Conservation (phyloP, 92 coral and sea anemone species). For the Ricordea florida region DNA sequence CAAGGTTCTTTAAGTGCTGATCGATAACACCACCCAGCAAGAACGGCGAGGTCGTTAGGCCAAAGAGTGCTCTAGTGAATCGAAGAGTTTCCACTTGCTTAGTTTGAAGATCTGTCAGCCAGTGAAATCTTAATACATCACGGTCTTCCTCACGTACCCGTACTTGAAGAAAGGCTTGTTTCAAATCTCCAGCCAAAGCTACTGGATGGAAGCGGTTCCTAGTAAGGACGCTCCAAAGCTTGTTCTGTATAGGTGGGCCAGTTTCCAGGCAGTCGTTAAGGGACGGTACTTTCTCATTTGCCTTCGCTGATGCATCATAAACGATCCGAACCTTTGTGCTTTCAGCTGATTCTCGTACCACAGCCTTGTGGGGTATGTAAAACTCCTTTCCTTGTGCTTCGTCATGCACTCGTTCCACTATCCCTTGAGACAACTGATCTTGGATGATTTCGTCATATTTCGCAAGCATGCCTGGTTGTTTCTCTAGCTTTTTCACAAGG, state of each 20-base stretch:
- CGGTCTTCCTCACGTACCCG: neutral
- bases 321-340: neutral
- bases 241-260: constrained; percentile 21
- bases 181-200: neutral
- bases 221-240: no score
- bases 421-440: no score
- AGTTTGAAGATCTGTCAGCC: no score
- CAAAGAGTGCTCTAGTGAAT: neutral
- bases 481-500: no score
- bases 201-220: constrained; percentile 21
- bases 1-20: neutral
- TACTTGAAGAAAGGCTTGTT: constrained; percentile 12
- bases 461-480: no score
- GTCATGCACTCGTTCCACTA: neutral
- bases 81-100: no score
- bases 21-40: no score
- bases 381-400: constrained; percentile 2
- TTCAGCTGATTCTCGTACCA: neutral
- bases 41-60: neutral
- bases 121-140: constrained; percentile 5
- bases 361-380: neutral
- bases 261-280: constrained; percentile 6
- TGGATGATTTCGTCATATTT: no score
- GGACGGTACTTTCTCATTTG: neutral
- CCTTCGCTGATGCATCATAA: neutral